phyloP scores from a whole-genome alignment of 1,140 invertebrate species.

The Cotesia typhae region DNA sequence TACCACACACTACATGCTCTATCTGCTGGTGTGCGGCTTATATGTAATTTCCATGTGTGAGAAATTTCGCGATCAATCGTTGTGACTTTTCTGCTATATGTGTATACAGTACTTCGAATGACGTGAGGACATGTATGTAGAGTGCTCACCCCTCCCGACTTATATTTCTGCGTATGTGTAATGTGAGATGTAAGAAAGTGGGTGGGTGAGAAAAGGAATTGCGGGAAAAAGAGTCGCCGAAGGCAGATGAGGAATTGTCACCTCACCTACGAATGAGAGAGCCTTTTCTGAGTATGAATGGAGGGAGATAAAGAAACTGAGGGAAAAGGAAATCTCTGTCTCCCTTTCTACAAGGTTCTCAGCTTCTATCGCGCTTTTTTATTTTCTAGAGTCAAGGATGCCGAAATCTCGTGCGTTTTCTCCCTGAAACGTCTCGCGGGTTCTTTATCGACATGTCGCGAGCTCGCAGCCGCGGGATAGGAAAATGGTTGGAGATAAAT shows the following conservation, averaged over 20 bases:
- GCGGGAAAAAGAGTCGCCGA: conserved; percentile 31
- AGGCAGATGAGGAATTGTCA: conserved; percentile 61
- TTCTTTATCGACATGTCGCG: conserved; percentile 35
- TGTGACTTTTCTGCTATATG: conserved; percentile 12
- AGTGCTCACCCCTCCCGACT: background rate
- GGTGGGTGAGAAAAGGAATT: background rate
- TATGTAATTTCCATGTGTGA: conserved; percentile 34
- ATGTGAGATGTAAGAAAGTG: conserved; percentile 20
- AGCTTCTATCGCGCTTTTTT: background rate
- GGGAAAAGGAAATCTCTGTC: conserved; percentile 33
- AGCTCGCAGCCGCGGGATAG: conserved; percentile 30
- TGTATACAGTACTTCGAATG: background rate
- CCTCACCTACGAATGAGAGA: conserved; percentile 41
- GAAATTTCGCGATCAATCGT: conserved; percentile 10
- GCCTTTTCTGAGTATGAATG: conserved; percentile 1
- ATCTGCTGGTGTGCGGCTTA: background rate
- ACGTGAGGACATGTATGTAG: background rate
- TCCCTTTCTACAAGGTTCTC: conserved; percentile 9
- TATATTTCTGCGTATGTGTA: conserved; percentile 16
- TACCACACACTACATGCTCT: background rate
- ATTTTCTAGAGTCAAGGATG: conserved; percentile 46
- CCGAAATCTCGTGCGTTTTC: conserved; percentile 45
- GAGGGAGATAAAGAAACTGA: conserved; percentile 34
- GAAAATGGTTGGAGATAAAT: conserved; percentile 36
- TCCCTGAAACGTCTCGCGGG: background rate